phyloP scores from a whole-genome alignment of 2,888 invertebrate species.

The Philereme vetulata region DNA sequence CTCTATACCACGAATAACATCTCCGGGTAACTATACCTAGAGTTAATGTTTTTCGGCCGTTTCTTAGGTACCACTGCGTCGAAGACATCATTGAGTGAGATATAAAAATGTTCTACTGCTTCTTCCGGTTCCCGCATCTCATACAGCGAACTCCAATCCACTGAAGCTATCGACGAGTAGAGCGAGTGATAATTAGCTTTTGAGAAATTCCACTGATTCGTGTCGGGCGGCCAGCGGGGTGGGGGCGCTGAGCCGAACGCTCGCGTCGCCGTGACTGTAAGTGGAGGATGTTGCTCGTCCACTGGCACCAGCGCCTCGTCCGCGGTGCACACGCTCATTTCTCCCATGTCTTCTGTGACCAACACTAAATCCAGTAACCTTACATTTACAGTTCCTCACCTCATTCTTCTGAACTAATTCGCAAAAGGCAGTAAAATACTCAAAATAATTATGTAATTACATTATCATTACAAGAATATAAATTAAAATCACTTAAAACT shows the following conservation, averaged over 20 bases:
- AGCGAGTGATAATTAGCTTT: background rate
- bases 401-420: conserved; percentile 18
- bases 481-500: conserved; percentile 14
- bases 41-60: too few relatives aligned
- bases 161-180: background rate
- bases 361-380: conserved; percentile 18
- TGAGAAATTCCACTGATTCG: conserved; percentile 3
- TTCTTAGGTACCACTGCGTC: too few relatives aligned
- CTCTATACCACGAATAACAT: too few relatives aligned
- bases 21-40: too few relatives aligned
- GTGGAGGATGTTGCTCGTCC: conserved; percentile 21
- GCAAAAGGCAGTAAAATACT: conserved; percentile 18
- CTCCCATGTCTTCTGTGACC: too few relatives aligned
- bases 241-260: too few relatives aligned
- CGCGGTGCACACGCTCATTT: conserved; percentile 6
- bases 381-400: conserved; percentile 14
- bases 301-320: conserved; percentile 12
- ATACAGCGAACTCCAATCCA: conserved; percentile 1
- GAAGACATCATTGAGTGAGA: background rate
- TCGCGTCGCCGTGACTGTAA: conserved; percentile 3
- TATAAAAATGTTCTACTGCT: background rate
- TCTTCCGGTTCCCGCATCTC: background rate
- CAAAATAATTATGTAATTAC: conserved; percentile 18
- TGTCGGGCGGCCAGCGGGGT: background rate
- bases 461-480: conserved; percentile 24